Evolutionary conservation across 2,888 invertebrate species (phyloP).

Genomic region (Agrochola macilenta): DNA sequence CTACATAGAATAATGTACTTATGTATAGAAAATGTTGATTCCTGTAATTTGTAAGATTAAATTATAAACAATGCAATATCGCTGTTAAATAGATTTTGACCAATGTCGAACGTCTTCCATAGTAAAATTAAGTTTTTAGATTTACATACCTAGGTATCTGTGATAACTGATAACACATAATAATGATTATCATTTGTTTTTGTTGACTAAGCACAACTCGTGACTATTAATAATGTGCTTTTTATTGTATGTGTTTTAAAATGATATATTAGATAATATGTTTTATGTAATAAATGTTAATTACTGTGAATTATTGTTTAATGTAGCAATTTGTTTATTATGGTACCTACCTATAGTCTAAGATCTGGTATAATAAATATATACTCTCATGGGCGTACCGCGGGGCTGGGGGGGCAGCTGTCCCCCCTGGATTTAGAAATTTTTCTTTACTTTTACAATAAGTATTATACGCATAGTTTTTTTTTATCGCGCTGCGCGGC

Average conservation of each 20-base stretch:
- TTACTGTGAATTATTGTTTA: slow-evolving; percentile 24
- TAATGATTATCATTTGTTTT: slow-evolving; percentile 41
- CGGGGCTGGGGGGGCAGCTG: too few relatives aligned
- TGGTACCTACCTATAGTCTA: neutral
- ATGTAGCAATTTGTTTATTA: neutral
- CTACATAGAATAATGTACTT: neutral
- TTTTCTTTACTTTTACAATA: too few relatives aligned
- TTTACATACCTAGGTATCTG: slow-evolving; percentile 46
- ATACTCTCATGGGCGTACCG: too few relatives aligned
- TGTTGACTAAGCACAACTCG: slow-evolving; percentile 43
- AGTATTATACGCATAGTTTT: too few relatives aligned
- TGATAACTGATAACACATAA: slow-evolving; percentile 55
- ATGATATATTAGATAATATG: slow-evolving; percentile 1
- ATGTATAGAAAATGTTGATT: neutral
- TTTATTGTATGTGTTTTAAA: slow-evolving; percentile 37
- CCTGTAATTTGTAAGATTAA: slow-evolving; percentile 26
- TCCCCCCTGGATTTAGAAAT: too few relatives aligned
- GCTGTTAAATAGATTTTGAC: slow-evolving; percentile 50
- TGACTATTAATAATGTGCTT: slow-evolving; percentile 47
- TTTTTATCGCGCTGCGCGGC: too few relatives aligned
- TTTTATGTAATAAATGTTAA: slow-evolving; percentile 53
- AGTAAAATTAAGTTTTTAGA: slow-evolving; percentile 42
- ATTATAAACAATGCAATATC: slow-evolving; percentile 23
- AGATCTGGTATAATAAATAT: too few relatives aligned
- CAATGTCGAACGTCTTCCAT: slow-evolving; percentile 68